Evolutionary conservation across 2,113 vertebrate genomes (phyloP).

Genomic region (Centropus unirufus): DNA sequence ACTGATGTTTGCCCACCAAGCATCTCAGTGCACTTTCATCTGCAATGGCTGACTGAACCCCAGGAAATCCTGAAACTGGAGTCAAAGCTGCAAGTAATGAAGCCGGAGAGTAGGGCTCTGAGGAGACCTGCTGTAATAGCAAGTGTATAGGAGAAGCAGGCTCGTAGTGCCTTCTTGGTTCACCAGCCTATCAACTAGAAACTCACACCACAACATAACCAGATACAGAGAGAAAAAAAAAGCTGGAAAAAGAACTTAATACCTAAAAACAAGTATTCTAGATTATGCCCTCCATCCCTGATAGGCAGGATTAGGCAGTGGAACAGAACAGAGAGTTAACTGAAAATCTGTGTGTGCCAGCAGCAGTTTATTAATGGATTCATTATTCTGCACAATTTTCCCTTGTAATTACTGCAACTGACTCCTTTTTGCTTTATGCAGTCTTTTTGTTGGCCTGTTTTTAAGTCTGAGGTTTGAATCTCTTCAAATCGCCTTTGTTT

Average conservation of each 20-base stretch:
- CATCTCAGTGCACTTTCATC: not conserved
- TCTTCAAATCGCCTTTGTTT: conserved; percentile 18
- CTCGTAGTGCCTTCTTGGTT: not conserved
- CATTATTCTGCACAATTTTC: not conserved
- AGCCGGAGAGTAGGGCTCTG: not conserved
- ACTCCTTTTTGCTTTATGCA: not conserved
- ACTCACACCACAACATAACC: not conserved
- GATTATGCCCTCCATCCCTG: not conserved
- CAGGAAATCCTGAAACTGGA: not conserved
- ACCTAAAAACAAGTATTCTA: not conserved
- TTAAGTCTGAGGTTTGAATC: conserved; percentile 18
- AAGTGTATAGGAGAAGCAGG: not conserved
- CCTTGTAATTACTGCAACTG: not conserved
- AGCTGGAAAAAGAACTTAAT: not conserved
- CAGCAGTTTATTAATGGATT: not conserved
- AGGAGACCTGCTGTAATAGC: not conserved
- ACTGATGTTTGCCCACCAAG: not conserved
- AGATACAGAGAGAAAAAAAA: not conserved
- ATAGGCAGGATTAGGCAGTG: not conserved
- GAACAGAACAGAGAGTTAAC: not conserved
- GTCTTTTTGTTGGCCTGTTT: not conserved
- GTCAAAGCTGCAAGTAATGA: not conserved
- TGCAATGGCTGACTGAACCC: not conserved
- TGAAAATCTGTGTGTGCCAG: not conserved
- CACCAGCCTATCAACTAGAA: not conserved